A percentile compares a stretch with the other conserved stretches of the same genome.
Evolutionary conservation across 2,888 invertebrate genomes (phyloP).

Genomic region (Barypeithes pellucidus): DNA sequence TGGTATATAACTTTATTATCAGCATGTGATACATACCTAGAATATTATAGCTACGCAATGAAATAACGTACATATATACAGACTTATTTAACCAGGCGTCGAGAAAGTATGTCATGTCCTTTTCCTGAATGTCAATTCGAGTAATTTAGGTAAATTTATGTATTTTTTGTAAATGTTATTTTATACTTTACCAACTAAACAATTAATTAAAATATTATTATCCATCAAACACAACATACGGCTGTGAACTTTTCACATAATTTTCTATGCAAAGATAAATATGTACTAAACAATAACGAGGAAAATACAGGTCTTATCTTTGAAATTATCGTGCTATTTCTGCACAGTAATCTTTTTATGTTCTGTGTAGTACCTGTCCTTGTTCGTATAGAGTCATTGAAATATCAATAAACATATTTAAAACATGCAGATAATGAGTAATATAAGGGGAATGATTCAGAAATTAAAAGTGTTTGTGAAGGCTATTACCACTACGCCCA

Average conservation of each 20-base stretch:
- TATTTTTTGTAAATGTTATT: neutral
- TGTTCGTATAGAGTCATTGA: conserved; percentile 9
- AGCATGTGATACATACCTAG: too few species aligned
- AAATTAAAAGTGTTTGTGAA: neutral
- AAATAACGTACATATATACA: too few species aligned
- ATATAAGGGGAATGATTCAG: conserved; percentile 27
- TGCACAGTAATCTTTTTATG: neutral
- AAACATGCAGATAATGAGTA: neutral
- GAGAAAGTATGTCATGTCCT: neutral
- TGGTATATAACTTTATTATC: too few species aligned
- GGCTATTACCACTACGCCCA: neutral
- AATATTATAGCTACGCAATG: too few species aligned
- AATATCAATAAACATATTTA: conserved; percentile 5
- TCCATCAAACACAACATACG: neutral
- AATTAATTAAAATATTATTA: neutral
- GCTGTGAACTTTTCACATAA: conserved; percentile 3
- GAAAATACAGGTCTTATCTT: conserved; percentile 5
- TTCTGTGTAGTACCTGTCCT: neutral
- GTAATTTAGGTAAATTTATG: neutral
- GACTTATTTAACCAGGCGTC: too few species aligned
- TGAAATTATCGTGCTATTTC: neutral
- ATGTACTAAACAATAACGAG: neutral
- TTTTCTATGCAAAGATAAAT: conserved; percentile 3
- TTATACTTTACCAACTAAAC: neutral
- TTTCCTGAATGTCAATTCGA: neutral